Evolutionary conservation across 2,888 invertebrate species (phyloP).

Genomic region (Drosophila sordidula): DNA sequence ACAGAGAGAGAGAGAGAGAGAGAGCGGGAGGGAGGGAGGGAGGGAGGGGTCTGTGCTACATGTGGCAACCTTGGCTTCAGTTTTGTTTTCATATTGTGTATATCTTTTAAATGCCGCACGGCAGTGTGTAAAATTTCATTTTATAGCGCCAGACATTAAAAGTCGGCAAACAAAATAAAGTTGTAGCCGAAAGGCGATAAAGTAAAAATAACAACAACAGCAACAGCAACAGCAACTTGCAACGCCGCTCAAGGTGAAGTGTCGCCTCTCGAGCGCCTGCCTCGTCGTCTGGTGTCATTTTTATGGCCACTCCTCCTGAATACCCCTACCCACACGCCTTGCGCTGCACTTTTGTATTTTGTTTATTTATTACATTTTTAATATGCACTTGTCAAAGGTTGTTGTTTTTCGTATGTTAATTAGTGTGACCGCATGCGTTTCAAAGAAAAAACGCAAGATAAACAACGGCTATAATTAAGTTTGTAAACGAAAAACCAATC

Average conservation of each 20-base stretch:
- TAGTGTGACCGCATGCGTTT: slow-evolving; percentile 53
- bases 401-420: slow-evolving; percentile 39
- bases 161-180: slow-evolving; percentile 61
- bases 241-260: slow-evolving; percentile 68
- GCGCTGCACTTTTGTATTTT: slow-evolving; percentile 32
- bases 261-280: slow-evolving; percentile 50
- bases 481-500: slow-evolving; percentile 21
- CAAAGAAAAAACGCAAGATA: not conserved
- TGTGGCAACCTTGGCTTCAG: slow-evolving; percentile 54
- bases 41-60: slow-evolving; percentile 11
- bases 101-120: slow-evolving; percentile 47
- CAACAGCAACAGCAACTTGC: slow-evolving; percentile 42
- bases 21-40: not conserved
- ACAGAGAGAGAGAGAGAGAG: not conserved
- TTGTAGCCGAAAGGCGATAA: slow-evolving; percentile 59
- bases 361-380: slow-evolving; percentile 37
- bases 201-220: slow-evolving; percentile 40
- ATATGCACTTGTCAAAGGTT: slow-evolving; percentile 45
- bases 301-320: slow-evolving; percentile 33
- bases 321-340: not conserved
- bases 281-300: slow-evolving; percentile 59
- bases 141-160: slow-evolving; percentile 58
- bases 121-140: slow-evolving; percentile 71
- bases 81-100: slow-evolving; percentile 32
- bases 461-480: slow-evolving; percentile 8